Conservation (phyloP, 1,140 invertebrate species). For the Drosophila bipectinata region DNA sequence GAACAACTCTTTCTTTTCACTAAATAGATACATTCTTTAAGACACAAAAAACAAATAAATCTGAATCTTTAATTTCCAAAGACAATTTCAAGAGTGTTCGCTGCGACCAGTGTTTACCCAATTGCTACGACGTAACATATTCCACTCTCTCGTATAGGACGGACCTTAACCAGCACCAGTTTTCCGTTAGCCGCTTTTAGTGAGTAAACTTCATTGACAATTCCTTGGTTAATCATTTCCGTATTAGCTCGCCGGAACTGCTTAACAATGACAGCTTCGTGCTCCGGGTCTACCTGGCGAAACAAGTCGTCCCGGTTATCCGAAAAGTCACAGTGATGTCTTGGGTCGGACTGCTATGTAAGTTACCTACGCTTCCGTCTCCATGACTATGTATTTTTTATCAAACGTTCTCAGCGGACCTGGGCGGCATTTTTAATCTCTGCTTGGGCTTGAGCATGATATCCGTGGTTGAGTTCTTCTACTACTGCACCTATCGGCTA, state of each 20-base stretch:
- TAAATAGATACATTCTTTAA: no score
- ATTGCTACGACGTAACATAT: slow-evolving; percentile 83
- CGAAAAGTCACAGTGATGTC: slow-evolving; percentile 81
- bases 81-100: slow-evolving; percentile 76
- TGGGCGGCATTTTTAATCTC: slow-evolving; percentile 81
- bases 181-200: slow-evolving; percentile 71
- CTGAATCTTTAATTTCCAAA: slow-evolving; percentile 3
- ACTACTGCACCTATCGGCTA: slow-evolving; percentile 76
- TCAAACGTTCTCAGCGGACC: slow-evolving; percentile 58
- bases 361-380: background rate
- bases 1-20: no score
- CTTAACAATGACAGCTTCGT: slow-evolving; percentile 69
- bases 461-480: slow-evolving; percentile 78
- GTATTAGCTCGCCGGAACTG: slow-evolving; percentile 36
- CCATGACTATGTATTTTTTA: background rate
- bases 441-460: slow-evolving; percentile 79
- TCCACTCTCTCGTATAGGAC: slow-evolving; percentile 78
- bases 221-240: background rate
- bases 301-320: slow-evolving; percentile 76
- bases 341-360: slow-evolving; percentile 76
- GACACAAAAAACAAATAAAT: no score
- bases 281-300: slow-evolving; percentile 69
- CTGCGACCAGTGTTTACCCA: slow-evolving; percentile 78
- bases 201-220: slow-evolving; percentile 29
- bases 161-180: slow-evolving; percentile 72